Evolutionary conservation across 2,797 vertebrate genomes (phyloP).

Genomic region (Eulemur rubriventer): DNA sequence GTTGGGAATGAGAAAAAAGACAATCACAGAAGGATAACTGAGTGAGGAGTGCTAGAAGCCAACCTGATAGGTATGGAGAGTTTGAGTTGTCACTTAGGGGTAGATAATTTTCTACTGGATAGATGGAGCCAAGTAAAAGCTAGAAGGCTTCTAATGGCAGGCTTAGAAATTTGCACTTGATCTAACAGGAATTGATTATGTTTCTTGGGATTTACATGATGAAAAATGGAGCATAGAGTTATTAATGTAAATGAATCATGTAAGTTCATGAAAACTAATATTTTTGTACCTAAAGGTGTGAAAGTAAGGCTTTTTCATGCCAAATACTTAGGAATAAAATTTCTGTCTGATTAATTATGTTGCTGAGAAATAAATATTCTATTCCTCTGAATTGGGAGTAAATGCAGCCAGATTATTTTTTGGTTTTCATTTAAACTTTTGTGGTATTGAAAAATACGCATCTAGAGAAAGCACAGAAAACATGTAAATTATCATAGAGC

Average conservation of each 20-base stretch:
- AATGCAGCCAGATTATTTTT: background rate
- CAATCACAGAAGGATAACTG: background rate
- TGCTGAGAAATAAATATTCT: background rate
- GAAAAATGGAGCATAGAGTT: background rate
- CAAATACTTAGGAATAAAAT: background rate
- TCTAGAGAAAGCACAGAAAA: background rate
- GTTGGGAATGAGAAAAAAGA: background rate
- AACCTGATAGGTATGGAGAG: background rate
- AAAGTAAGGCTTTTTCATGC: background rate
- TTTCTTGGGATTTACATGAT: background rate
- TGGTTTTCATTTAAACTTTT: background rate
- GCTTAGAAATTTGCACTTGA: background rate
- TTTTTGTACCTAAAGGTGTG: background rate
- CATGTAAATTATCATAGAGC: background rate
- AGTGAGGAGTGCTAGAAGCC: background rate
- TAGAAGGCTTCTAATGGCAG: background rate
- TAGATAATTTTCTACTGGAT: background rate
- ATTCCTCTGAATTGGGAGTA: background rate
- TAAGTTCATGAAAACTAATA: constrained; percentile 5
- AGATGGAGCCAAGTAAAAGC: background rate
- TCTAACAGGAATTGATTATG: background rate
- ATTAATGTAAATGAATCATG: background rate
- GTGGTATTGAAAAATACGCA: background rate
- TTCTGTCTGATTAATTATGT: background rate
- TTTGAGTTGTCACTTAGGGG: background rate